A percentile compares a stretch with the other conserved stretches of the same genome.
Conservation (phyloP, 2,797 vertebrate genomes). For the Acrocephalus scirpaceus region DNA sequence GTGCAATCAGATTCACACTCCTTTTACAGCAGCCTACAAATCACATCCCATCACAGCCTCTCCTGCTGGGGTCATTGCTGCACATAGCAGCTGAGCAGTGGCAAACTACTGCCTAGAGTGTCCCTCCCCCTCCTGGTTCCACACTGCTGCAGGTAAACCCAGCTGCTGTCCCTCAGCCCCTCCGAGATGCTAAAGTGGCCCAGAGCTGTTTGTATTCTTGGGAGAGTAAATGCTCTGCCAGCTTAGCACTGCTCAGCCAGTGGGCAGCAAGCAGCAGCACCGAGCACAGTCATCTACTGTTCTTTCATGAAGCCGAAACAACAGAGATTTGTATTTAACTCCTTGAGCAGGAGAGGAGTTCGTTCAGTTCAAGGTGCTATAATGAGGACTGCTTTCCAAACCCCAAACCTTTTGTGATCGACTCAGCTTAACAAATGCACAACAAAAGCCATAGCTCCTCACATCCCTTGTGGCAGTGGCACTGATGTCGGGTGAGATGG, state of each 20-base stretch:
- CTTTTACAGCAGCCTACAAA: neutral
- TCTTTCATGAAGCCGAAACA: neutral
- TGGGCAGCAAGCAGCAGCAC: neutral
- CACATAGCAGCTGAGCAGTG: neutral
- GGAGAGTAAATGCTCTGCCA: neutral
- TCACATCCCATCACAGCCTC: neutral
- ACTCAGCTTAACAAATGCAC: neutral
- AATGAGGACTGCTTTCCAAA: neutral
- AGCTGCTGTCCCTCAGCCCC: neutral
- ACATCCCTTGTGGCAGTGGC: neutral
- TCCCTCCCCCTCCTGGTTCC: too few relatives aligned
- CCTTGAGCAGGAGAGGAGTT: neutral
- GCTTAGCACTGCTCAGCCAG: neutral
- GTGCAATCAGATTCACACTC: neutral
- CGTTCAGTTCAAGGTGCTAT: neutral
- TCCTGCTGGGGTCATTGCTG: neutral
- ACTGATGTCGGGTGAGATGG: neutral
- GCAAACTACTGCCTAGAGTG: neutral
- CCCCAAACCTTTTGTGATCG: fast-evolving
- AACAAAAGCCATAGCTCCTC: neutral
- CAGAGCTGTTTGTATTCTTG: neutral
- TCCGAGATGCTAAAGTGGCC: fast-evolving
- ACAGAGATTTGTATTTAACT: neutral
- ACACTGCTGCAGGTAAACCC: neutral
- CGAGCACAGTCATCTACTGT: neutral